Conservation (phyloP, 2,888 invertebrate genomes). For the Ashinkailepas kermadecensis region DNA sequence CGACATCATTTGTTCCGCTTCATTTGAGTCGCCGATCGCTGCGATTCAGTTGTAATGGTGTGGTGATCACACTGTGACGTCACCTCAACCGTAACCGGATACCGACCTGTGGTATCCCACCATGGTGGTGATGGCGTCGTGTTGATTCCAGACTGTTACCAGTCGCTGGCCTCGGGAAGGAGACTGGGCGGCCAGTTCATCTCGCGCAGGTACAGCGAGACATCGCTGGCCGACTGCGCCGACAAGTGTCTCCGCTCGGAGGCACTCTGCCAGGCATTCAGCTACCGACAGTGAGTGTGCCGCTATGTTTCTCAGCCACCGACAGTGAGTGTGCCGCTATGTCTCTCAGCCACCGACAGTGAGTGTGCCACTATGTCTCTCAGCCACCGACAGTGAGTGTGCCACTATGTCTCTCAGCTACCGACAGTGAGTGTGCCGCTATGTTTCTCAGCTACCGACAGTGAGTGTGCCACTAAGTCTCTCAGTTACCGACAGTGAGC, state of each 20-base stretch:
- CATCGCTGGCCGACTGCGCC: conserved; percentile 16
- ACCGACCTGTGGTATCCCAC: too few species aligned
- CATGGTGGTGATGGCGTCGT: not conserved
- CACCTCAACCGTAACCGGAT: too few species aligned
- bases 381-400: not conserved
- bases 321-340: not conserved
- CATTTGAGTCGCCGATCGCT: too few species aligned
- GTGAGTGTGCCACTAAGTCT: too few species aligned
- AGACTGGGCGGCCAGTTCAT: not conserved
- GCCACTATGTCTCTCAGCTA: not conserved
- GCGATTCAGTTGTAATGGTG: too few species aligned
- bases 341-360: not conserved
- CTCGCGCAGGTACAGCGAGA: conserved; percentile 10
- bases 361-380: not conserved
- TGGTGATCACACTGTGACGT: too few species aligned
- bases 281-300: conserved; percentile 1
- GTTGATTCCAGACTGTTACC: conserved; percentile 1
- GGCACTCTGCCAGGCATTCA: not conserved
- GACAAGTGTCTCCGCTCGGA: conserved; percentile 17
- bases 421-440: not conserved
- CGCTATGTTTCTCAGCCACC: not conserved
- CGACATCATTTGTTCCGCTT: too few species aligned
- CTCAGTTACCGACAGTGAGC: too few species aligned
- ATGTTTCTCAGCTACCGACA: too few species aligned
- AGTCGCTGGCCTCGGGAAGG: not conserved